Conservation (phyloP, 2,888 invertebrate genomes). For the Pocota personata region DNA sequence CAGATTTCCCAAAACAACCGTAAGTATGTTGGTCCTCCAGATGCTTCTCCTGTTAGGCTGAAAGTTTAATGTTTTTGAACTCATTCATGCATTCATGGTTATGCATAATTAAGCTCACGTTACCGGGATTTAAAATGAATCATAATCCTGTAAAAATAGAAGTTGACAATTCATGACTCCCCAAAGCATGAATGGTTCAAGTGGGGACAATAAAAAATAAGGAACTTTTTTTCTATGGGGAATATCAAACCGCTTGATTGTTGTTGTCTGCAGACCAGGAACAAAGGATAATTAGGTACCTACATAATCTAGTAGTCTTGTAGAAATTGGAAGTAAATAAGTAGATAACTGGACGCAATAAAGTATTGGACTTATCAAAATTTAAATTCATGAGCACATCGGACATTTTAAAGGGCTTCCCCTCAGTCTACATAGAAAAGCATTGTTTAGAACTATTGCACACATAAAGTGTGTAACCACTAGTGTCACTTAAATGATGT, state of each 20-base stretch:
- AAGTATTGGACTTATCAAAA: too few relatives aligned
- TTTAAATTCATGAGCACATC: too few relatives aligned
- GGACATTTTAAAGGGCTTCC: too few relatives aligned
- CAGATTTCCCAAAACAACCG: conserved; percentile 10
- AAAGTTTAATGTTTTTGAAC: neutral
- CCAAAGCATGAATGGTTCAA: neutral
- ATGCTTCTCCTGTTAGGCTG: conserved; percentile 1
- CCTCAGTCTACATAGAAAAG: too few relatives aligned
- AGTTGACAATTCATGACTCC: conserved; percentile 9
- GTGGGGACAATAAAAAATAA: neutral
- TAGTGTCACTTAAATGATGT: too few relatives aligned
- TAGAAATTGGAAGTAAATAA: neutral
- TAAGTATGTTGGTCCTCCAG: neutral
- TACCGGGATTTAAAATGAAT: conserved; percentile 27
- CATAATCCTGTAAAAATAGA: neutral
- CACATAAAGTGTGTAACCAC: too few relatives aligned
- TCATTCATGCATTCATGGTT: conserved; percentile 11
- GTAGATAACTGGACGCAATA: too few relatives aligned
- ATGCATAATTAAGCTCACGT: conserved; percentile 33
- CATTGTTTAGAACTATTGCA: too few relatives aligned
- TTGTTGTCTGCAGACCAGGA: neutral
- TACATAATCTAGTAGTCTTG: too few relatives aligned
- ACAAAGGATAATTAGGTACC: too few relatives aligned
- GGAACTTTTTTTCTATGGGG: neutral
- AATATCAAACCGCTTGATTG: neutral